Evolutionary conservation across 1,140 invertebrate genomes (phyloP).

Genomic region (Magallana angulata): DNA sequence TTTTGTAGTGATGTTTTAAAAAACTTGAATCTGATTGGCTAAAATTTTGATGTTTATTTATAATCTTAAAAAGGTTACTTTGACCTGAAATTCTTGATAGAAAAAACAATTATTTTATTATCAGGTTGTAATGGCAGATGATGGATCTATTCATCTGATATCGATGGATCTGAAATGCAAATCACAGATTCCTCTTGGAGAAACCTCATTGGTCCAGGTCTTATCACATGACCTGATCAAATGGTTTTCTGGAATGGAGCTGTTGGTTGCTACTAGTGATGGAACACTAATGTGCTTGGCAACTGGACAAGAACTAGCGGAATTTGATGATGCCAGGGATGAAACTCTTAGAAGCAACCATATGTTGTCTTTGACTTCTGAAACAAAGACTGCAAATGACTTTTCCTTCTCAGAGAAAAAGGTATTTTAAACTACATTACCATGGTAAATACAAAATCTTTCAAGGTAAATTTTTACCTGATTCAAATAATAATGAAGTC

Average conservation of each 20-base stretch:
- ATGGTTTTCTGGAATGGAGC: conserved; percentile 68
- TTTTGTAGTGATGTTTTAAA: neutral
- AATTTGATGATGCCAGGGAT: conserved; percentile 54
- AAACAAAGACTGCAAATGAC: conserved; percentile 68
- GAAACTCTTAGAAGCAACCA: conserved; percentile 49
- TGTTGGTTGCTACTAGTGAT: conserved; percentile 75
- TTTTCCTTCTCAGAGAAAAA: conserved; percentile 67
- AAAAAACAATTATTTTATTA: conserved; percentile 25
- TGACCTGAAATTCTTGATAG: neutral
- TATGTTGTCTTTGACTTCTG: conserved; percentile 55
- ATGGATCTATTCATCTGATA: conserved; percentile 73
- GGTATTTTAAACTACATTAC: conserved; percentile 49
- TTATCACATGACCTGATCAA: conserved; percentile 70
- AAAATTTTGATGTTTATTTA: no score
- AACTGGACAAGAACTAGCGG: conserved; percentile 56
- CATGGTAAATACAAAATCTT: no score
- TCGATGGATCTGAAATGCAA: conserved; percentile 70
- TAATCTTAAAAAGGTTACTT: no score
- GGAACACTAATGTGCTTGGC: conserved; percentile 75
- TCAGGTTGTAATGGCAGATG: conserved; percentile 72
- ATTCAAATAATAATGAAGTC: no score
- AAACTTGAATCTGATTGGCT: no score
- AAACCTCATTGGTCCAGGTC: conserved; percentile 75
- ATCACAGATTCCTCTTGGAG: conserved; percentile 68
- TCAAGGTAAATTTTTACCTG: no score